Evolutionary conservation across 2,888 invertebrate genomes (phyloP), one percentile per base, ranked within the genome.

Genomic region (Aleiodes alternator): DNA sequence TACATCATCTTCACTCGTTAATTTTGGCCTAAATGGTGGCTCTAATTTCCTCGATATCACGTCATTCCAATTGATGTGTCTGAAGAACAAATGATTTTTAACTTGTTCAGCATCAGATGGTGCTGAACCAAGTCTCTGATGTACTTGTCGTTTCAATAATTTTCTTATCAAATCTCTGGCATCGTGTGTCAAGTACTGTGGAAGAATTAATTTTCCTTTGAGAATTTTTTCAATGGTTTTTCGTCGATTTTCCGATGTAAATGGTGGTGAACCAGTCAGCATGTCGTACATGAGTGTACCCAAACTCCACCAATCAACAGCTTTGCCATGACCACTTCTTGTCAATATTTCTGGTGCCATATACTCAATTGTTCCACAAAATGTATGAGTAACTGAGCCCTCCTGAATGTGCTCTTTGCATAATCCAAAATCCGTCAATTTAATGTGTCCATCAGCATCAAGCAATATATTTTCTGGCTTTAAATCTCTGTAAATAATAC

Each of bases 231-330:
- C 99, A 90, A 99, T 99, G 34, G 99, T 99, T 91, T 96, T 97
- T 91, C 98, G 98, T 83, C 99, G 94, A 91, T 97, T 98, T 87
- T 97, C 97, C 75, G 97, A 98, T 53, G 98, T 98, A 87, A 98
- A 99, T 56, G 99, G 99, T 71, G 99, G 99, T 96, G 98, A 87
- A 43, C 69, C 83, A 91, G 91, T 79, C 72, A 99, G 92, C 99
- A 99, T 99, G 88, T 99, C 99, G 89, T 96, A 99, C 96, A 98
- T 97, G 79, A 99, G 92, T 80, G 98, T 98, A 82, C 99, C 99
- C 79, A 99, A 92, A 85, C 97, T 98, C 99, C 99, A 99, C 99
- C 99, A 99, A 91, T 99, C 99, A 0, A 99, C 99, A 56, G 98
- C 98, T 92, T 98, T 98, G 23, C 98, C 98, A 91, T 99, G 99